Percentiles rank a stretch among this genome's conserved stretches.
These are phyloP conservation scores for Caenorhabditis sp. DNA, from an alignment of 2,888 invertebrate genomes.

Conservation along the genomic window DNA sequence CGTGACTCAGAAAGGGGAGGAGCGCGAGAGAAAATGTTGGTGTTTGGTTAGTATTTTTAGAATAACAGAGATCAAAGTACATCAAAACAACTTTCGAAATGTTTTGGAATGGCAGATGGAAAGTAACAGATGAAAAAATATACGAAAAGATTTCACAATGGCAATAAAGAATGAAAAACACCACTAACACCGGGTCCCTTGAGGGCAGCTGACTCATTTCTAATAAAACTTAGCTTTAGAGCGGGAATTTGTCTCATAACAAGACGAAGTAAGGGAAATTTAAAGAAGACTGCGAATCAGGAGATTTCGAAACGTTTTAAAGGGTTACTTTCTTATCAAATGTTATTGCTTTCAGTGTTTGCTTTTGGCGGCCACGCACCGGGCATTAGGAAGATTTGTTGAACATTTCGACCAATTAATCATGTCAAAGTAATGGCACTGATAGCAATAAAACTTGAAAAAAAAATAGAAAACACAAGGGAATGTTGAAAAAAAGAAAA, in stretches of 20 bases:
- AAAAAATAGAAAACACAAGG: neutral
- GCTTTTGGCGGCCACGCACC: neutral
- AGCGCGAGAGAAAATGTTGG: constrained; percentile 23
- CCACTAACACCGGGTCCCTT: no score
- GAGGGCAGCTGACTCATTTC: no score
- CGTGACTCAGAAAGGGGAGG: constrained; percentile 39
- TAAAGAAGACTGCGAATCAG: neutral
- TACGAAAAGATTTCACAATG: neutral
- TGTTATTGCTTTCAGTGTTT: neutral
- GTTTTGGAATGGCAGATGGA: neutral
- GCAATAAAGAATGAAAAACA: neutral
- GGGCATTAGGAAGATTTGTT: neutral
- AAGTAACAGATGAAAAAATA: neutral
- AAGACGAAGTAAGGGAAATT: no score
- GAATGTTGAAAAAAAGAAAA: neutral
- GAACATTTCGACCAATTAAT: neutral
- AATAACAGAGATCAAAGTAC: constrained; percentile 28
- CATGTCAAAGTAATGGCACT: neutral
- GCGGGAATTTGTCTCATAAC: no score
- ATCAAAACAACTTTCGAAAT: constrained; percentile 1
- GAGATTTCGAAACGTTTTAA: neutral
- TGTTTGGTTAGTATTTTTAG: constrained; percentile 20
- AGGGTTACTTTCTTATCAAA: neutral
- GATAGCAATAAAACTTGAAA: neutral
- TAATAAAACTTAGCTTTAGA: no score